Percentiles rank a stretch among this genome's conserved stretches.
phyloP scores from a whole-genome alignment of 1,140 invertebrate species.

The Pomphorhynchus laevis region DNA sequence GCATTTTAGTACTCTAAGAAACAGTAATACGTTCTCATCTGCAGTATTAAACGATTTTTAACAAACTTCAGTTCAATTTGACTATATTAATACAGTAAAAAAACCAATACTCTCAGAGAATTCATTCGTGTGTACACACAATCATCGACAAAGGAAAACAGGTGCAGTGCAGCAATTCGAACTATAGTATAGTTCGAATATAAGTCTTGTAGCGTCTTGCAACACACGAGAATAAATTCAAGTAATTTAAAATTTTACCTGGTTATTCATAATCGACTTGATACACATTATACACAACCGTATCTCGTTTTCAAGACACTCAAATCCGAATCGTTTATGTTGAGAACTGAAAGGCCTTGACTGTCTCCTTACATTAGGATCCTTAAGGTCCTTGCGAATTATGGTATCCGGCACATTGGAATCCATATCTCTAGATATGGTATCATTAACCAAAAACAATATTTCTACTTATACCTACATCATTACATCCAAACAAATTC shows the following conservation, averaged over 20 bases:
- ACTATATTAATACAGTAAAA: too few species aligned
- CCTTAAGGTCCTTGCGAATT: conserved; percentile 12
- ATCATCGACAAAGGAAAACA: too few species aligned
- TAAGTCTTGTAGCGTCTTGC: too few species aligned
- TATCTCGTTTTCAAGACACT: conserved; percentile 38
- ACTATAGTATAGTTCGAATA: too few species aligned
- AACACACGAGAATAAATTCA: not conserved
- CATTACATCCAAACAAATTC: conserved; percentile 22
- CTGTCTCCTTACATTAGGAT: not conserved
- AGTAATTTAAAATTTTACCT: conserved; percentile 26
- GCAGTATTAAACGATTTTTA: too few species aligned
- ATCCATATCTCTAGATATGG: not conserved
- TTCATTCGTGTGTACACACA: too few species aligned
- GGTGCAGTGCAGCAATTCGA: too few species aligned
- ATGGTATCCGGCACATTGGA: conserved; percentile 2
- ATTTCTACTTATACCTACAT: conserved; percentile 13
- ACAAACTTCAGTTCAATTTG: too few species aligned
- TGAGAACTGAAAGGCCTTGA: too few species aligned
- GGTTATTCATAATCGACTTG: conserved; percentile 97
- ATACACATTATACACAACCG: conserved; percentile 96
- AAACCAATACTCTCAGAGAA: too few species aligned
- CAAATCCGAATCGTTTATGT: conserved; percentile 4
- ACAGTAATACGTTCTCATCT: too few species aligned
- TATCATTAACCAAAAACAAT: not conserved
- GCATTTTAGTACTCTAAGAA: too few species aligned